Base-by-base conservation (phyloP, 2,888 invertebrate genomes). In the Sarcophaga caerulescens region DNA sequence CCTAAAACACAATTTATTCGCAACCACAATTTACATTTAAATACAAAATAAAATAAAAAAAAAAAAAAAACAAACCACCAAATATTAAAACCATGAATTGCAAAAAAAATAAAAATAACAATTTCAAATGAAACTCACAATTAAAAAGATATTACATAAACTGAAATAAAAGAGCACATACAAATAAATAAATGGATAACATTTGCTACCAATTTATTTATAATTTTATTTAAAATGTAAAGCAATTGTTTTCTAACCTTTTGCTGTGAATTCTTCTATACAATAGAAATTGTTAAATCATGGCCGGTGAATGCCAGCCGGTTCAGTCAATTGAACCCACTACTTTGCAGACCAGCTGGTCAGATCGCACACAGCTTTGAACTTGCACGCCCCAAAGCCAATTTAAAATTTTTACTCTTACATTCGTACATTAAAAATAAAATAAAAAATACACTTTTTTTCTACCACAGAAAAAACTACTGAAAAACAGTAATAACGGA, bases 221-320 rank as follows among this genome's bases (percentile, higher is more conserved):
- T 52, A 3, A 1, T 6, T 70, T 81, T 47, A 68, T 78, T 70
- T 23, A 47, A 17, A 63, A 45, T n/a, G 17, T 11, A 21, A 70
- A 57, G 57, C 57, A 79, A 77, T 68, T 25, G 57, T 11, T 75
- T 57, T 52, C 57, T 52, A 19, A 19, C 17, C 19, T 76, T 74
- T 78, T 62, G 21, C n/a, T 19, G 35, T 57, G 52, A 44, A 71
- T 63, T 65, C 6, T 21, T 70, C 23, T 25, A n/a, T 69, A 74
- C 74, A 84, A 86, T 66, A 77, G 83, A 83, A 86, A 86, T 73
- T 86, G 81, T 84, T 70, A 35, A 70, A 83, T 86, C 85, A 84
- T 71, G 86, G 78, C 70, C 69, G 68, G 84, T 81, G 75, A 84
- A 75, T 78, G 84, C 45, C 81, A 75, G 69, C 23, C 19, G 44